Conservation (phyloP, 2,888 invertebrate genomes). For the Conops quadrifasciatus region DNA sequence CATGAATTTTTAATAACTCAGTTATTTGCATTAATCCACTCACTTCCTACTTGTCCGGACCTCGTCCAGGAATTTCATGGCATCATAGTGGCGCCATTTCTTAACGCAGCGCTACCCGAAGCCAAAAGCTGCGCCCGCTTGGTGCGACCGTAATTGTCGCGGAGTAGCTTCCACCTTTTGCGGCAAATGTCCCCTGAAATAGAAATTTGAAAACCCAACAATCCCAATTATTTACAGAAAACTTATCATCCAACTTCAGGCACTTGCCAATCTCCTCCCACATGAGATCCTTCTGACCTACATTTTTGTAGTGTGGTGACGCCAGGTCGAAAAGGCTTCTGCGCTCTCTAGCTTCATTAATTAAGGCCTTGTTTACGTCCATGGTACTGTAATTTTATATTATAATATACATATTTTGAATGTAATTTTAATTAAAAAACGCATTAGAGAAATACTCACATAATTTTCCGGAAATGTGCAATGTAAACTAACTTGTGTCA, state of each 20-base stretch:
- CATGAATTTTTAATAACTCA: background rate
- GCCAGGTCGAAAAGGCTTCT: too few relatives aligned
- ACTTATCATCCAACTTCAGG: background rate
- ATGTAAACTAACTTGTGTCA: slow-evolving; percentile 35
- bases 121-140: background rate
- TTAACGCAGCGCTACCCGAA: slow-evolving; percentile 6
- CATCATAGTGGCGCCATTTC: background rate
- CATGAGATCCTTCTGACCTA: too few relatives aligned
- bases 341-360: slow-evolving; percentile 18
- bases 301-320: background rate
- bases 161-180: too few relatives aligned
- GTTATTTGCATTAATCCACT: background rate
- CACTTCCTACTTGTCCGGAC: too few relatives aligned
- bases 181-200: too few relatives aligned
- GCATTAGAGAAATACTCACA: slow-evolving; percentile 18
- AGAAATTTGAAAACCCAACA: too few relatives aligned
- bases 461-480: slow-evolving; percentile 27
- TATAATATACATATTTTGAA: background rate
- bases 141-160: background rate
- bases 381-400: background rate
- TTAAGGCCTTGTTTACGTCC: slow-evolving; percentile 31
- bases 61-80: background rate
- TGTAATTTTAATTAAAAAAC: too few relatives aligned
- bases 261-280: too few relatives aligned
- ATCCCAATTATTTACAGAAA: background rate